Percentiles rank a stretch among this genome's conserved stretches.
Evolutionary conservation across 2,888 invertebrate species (phyloP).

Genomic region (Parnassius glacialis): DNA sequence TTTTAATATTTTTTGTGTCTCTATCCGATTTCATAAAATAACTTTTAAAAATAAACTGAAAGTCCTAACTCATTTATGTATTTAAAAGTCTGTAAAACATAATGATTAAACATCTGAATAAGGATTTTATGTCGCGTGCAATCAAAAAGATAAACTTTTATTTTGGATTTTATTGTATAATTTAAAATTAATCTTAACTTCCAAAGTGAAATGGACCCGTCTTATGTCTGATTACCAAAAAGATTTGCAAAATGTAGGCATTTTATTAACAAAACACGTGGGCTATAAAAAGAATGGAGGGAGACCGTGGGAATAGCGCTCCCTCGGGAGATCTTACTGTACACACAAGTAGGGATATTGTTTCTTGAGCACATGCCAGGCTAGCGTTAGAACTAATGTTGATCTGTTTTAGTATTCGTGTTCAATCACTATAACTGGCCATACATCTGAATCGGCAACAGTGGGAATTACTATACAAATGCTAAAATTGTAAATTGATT

Average conservation of each 20-base stretch:
- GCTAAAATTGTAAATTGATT: too few relatives aligned
- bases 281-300: slow-evolving; percentile 36
- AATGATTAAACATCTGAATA: too few relatives aligned
- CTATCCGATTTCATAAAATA: too few relatives aligned
- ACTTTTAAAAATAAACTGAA: too few relatives aligned
- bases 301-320: slow-evolving; percentile 69
- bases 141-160: too few relatives aligned
- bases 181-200: background rate
- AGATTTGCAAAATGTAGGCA: slow-evolving; percentile 19
- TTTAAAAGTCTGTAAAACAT: too few relatives aligned
- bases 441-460: too few relatives aligned
- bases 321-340: slow-evolving; percentile 55
- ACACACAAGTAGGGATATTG: slow-evolving; percentile 63
- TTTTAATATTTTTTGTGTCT: too few relatives aligned
- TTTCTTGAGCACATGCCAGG: slow-evolving; percentile 78
- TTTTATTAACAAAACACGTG: slow-evolving; percentile 25
- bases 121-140: too few relatives aligned
- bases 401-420: background rate
- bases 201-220: background rate
- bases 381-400: slow-evolving; percentile 28
- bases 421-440: too few relatives aligned
- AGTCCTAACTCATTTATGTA: too few relatives aligned
- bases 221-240: slow-evolving; percentile 17
- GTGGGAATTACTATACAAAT: too few relatives aligned
- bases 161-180: background rate